Base-by-base conservation (phyloP, 2,888 invertebrate genomes). In the Dryomyza anilis region DNA sequence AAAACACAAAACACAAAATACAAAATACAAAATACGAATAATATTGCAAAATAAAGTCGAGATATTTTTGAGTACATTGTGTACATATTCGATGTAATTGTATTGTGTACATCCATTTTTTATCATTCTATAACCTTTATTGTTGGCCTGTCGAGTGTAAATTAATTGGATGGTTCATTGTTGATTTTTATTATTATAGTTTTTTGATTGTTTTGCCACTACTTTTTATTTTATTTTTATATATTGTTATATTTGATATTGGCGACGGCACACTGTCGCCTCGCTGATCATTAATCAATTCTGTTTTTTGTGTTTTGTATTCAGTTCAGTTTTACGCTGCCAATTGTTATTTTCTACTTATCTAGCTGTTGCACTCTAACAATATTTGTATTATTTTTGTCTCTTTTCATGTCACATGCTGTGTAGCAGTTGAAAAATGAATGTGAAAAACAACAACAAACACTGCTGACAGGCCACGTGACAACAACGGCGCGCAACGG, bases 401-500 rank as follows among this genome's bases (percentile, higher is more conserved):
- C 36, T n/a, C 33, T 60, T 12, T 33, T 58, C 14, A 3, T 58
- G 14, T 46, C 10, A 2, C n/a, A 29, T 60, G n/a, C n/a, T n/a
- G 23, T 52, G n/a, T 60, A 33, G 48, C 48, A 60, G 60, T 33
- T 52, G 36, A 12, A 39, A 52, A 60, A 50, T 60, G 36, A 27
- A 60, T 45, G 58, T 36, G 50, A 39, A 25, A 45, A 23, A 50
- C 50, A 23, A 16, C 46, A 8, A 58, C 58, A 29, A 12, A 19
- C 12, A 19, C 23, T 21, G 25, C 36, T 21, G 36, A 60, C 33
- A 48, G n/a, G 23, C 33, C 46, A 57, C 57, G 43, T 57, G 57
- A 57, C 57, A 43, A n/a, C 25, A n/a, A 27, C 8, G 3, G 57
- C 23, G 39, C 23, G 25, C 27, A 57, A 25, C n/a, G n/a, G 27